phyloP scores from a whole-genome alignment of 1,140 invertebrate species.

The Zeugodacus cucurbitae region DNA sequence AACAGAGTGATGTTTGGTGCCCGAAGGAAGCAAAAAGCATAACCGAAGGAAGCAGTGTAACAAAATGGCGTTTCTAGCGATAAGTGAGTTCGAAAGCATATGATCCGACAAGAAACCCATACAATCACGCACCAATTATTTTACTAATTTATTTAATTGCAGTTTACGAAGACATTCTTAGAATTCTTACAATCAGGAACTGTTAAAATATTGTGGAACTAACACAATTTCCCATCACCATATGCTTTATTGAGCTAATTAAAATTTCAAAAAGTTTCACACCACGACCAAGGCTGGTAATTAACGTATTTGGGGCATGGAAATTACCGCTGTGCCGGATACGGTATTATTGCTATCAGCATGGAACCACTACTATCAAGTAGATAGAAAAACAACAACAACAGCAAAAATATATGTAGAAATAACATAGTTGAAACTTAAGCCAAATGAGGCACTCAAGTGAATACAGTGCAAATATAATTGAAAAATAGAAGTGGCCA shows the following conservation, averaged over 20 bases:
- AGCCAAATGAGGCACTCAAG: background rate
- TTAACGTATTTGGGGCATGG: conserved; percentile 6
- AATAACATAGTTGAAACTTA: background rate
- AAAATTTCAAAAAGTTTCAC: conserved; percentile 17
- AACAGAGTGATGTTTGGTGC: no score
- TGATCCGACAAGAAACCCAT: no score
- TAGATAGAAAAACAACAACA: background rate
- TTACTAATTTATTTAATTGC: no score
- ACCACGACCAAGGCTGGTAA: background rate
- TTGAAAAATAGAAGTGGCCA: background rate
- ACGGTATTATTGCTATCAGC: background rate
- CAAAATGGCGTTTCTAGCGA: no score
- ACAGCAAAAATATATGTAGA: background rate
- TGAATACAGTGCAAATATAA: conserved; percentile 13
- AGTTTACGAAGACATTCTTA: no score
- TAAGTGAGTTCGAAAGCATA: no score
- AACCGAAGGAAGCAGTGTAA: no score
- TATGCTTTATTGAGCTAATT: background rate
- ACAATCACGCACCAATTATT: no score
- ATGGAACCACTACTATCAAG: background rate
- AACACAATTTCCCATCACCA: background rate
- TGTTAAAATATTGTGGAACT: no score
- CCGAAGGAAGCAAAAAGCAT: no score
- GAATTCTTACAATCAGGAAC: no score
- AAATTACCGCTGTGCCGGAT: conserved; percentile 1